A percentile compares a stretch with the other conserved stretches of the same genome.
Evolutionary conservation across 2,113 vertebrate genomes (phyloP).

Genomic region (Manacus vitellinus): DNA sequence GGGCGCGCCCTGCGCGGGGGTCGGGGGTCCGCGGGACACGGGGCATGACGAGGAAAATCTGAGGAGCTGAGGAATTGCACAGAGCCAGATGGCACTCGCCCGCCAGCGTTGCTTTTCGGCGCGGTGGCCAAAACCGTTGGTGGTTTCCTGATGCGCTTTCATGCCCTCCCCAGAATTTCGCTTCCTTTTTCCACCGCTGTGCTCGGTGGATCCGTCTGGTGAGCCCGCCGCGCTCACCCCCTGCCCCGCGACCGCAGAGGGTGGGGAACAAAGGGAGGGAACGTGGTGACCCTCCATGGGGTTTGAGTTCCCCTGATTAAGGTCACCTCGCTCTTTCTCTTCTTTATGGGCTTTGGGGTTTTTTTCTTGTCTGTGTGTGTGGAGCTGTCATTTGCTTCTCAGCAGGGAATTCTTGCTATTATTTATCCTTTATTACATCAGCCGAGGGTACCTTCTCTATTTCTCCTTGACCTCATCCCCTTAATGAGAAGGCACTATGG

Average conservation of each 20-base stretch:
- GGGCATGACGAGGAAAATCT: background rate
- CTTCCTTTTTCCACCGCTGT: constrained; percentile 49
- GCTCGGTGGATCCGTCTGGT: constrained; percentile 4
- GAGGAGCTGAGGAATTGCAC: background rate
- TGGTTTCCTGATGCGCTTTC: constrained; percentile 75
- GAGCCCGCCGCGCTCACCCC: background rate
- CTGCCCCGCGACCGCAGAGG: background rate
- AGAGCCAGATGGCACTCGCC: constrained; percentile 6
- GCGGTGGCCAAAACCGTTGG: constrained; percentile 65
- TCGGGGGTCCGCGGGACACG: rapidly evolving
- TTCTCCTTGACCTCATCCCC: background rate
- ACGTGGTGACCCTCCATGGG: background rate
- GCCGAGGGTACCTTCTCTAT: background rate
- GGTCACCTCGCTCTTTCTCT: background rate
- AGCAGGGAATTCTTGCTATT: constrained; percentile 28
- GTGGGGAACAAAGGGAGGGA: background rate
- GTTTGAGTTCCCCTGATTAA: background rate
- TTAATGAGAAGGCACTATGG: background rate
- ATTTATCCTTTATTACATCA: constrained; percentile 25
- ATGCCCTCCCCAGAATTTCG: constrained; percentile 56
- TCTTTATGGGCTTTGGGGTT: background rate
- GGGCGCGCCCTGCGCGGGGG: background rate
- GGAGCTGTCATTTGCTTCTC: constrained; percentile 13
- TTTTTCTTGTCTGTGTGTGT: background rate
- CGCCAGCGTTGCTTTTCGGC: background rate